A percentile compares a stretch with the other conserved stretches of the same genome.
phyloP scores from a whole-genome alignment of 2,797 vertebrate genomes.

The Melanotaenia boesemani region DNA sequence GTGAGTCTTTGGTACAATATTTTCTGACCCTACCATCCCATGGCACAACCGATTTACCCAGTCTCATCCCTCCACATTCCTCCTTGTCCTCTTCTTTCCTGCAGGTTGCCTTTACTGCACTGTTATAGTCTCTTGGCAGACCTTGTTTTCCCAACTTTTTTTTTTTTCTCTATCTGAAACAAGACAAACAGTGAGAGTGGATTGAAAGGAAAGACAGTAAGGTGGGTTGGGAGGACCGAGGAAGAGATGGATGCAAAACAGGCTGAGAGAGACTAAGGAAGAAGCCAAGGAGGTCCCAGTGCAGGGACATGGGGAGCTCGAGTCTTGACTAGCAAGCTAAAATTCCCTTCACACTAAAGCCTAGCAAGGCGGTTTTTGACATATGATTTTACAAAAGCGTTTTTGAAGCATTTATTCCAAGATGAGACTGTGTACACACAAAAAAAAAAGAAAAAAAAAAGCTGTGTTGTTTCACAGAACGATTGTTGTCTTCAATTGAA shows the following conservation, averaged over 20 bases:
- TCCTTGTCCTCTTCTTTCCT: conserved; percentile 4
- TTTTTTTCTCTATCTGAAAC: conserved; percentile 30
- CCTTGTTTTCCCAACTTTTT: conserved; percentile 55
- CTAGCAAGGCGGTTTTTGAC: conserved; percentile 53
- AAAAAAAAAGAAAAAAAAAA: background rate
- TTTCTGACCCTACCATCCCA: background rate
- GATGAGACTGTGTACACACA: conserved; percentile 23
- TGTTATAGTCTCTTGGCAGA: conserved; percentile 41
- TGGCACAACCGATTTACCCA: conserved; percentile 4
- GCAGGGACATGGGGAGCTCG: conserved; percentile 59
- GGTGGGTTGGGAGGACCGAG: conserved; percentile 55
- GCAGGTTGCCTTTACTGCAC: conserved; percentile 30
- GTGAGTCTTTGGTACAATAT: background rate
- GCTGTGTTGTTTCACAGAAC: conserved; percentile 12
- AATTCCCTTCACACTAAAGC: conserved; percentile 50
- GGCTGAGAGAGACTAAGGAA: conserved; percentile 52
- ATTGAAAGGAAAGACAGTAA: conserved; percentile 46
- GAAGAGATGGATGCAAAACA: conserved; percentile 70
- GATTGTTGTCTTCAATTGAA: conserved; percentile 25
- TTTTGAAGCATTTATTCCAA: conserved; percentile 62
- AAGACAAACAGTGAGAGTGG: conserved; percentile 44
- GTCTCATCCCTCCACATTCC: background rate
- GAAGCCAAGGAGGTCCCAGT: conserved; percentile 56
- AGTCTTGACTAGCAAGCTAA: conserved; percentile 36
- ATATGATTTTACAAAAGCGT: conserved; percentile 50